Percentiles rank a stretch among this genome's conserved stretches.
Evolutionary conservation across 1,140 invertebrate species (phyloP).

Genomic region (Colletes gigas): DNA sequence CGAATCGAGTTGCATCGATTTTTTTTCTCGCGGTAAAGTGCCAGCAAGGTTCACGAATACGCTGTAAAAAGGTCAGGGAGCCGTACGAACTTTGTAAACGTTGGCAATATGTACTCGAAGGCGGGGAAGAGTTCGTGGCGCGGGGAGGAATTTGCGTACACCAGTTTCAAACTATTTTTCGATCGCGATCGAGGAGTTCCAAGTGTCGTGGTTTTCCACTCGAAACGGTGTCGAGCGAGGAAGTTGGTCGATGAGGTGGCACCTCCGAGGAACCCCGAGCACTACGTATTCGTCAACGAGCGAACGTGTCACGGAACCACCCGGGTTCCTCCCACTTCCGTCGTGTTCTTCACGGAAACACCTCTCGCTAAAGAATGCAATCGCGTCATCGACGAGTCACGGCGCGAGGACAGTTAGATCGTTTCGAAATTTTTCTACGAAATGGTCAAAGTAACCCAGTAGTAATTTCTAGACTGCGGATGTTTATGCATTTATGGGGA

Average conservation of each 20-base stretch:
- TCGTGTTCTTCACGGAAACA: background rate
- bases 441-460: no score
- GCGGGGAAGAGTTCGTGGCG: background rate
- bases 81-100: background rate
- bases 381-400: constrained; percentile 3
- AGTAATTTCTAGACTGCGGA: no score
- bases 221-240: background rate
- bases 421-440: no score
- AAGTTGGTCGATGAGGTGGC: background rate
- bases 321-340: background rate
- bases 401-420: no score
- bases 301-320: background rate
- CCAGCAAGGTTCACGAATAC: background rate
- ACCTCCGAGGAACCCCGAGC: background rate
- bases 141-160: background rate
- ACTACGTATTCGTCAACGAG: background rate
- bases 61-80: background rate
- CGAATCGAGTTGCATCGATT: no score
- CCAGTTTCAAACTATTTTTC: constrained; percentile 17
- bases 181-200: background rate
- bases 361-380: background rate
- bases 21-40: no score
- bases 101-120: background rate
- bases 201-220: background rate
- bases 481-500: no score